These are phyloP conservation scores for Trichechus manatus DNA, from an alignment of 2,113 vertebrate genomes.

Conservation along the genomic window DNA sequence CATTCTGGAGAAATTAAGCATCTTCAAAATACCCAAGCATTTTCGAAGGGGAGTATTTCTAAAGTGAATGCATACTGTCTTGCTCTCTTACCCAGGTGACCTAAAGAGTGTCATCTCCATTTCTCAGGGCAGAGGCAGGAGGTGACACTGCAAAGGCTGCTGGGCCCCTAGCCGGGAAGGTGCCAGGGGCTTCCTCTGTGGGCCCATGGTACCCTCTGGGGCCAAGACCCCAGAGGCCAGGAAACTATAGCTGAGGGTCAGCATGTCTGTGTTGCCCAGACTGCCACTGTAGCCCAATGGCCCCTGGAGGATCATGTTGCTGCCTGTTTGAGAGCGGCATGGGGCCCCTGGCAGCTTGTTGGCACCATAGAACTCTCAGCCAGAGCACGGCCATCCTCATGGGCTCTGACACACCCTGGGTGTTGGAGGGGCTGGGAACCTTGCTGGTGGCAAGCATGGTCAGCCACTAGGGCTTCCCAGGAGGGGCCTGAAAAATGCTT, in stretches of 20 bases:
- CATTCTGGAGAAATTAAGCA: background rate
- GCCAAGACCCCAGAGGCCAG: background rate
- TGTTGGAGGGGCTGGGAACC: too few species aligned
- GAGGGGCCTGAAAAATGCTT: too few species aligned
- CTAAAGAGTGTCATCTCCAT: background rate
- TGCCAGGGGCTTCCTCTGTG: background rate
- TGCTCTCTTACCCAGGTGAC: background rate
- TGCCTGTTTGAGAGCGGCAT: background rate
- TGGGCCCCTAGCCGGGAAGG: too few species aligned
- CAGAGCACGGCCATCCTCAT: too few species aligned
- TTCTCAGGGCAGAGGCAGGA: background rate
- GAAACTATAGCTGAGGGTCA: background rate
- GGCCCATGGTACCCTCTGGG: background rate
- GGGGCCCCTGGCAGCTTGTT: background rate
- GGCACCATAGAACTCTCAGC: too few species aligned
- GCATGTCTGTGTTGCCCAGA: too few species aligned
- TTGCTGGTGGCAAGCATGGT: too few species aligned
- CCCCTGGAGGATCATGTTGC: background rate
- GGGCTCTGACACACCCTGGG: too few species aligned
- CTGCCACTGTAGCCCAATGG: background rate
- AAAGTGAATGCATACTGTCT: background rate
- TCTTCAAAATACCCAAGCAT: background rate
- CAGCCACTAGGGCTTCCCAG: too few species aligned
- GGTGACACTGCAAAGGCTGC: background rate
- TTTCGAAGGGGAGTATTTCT: background rate